Conservation (phyloP, 2,888 invertebrate species). For the Tyria jacobaeae region DNA sequence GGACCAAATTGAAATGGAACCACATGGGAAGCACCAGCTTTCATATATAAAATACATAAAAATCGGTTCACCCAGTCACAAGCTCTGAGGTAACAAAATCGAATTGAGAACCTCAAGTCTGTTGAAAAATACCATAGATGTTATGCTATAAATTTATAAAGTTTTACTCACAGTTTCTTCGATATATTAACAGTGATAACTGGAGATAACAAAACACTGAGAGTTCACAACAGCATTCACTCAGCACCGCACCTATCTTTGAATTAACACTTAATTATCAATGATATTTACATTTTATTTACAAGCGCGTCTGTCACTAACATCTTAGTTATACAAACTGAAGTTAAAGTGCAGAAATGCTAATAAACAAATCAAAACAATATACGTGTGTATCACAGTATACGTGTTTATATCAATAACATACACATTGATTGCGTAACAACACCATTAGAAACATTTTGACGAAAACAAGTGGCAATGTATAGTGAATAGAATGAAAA, state of each 20-base stretch:
- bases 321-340: background rate
- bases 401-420: background rate
- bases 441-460: background rate
- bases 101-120: no score
- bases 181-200: background rate
- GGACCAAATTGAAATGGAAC: no score
- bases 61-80: no score
- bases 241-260: background rate
- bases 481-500: background rate
- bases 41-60: no score
- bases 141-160: no score
- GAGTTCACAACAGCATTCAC: background rate
- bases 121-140: no score
- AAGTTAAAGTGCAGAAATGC: background rate
- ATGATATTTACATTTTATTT: no score
- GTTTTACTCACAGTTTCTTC: background rate
- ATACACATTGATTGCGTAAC: background rate
- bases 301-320: background rate
- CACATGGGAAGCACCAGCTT: no score
- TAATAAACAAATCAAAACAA: background rate
- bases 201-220: background rate
- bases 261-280: background rate
- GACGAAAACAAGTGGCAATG: background rate
- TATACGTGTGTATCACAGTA: background rate
- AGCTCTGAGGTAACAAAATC: no score